phyloP scores from a whole-genome alignment of 2,113 vertebrate species.

The Neomonachus schauinslandi region DNA sequence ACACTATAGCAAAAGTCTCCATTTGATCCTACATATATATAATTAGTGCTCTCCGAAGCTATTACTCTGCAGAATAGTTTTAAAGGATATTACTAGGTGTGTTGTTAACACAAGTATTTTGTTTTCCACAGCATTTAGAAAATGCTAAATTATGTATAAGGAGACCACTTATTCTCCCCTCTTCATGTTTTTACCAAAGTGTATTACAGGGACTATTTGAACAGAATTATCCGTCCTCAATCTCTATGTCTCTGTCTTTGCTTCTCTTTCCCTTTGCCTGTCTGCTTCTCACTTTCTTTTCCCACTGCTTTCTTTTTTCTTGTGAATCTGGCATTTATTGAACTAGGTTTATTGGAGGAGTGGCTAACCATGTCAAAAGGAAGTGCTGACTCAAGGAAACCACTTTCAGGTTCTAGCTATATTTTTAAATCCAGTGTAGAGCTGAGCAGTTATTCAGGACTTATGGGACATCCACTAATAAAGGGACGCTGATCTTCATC shows the following conservation, averaged over 20 bases:
- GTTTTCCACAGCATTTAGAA: background rate
- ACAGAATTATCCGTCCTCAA: background rate
- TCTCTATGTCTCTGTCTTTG: background rate
- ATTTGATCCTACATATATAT: background rate
- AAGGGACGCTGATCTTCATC: background rate
- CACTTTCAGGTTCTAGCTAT: background rate
- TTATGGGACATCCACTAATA: background rate
- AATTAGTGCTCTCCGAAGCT: background rate
- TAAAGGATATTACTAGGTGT: background rate
- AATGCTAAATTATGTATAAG: background rate
- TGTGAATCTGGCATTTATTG: background rate
- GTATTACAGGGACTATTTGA: background rate
- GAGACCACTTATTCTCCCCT: background rate
- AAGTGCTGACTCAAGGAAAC: background rate
- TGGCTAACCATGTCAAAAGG: background rate
- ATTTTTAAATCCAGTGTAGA: background rate
- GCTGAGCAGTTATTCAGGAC: background rate
- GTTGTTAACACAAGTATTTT: background rate
- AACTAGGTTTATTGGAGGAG: background rate
- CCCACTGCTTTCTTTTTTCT: background rate
- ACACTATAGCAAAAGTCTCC: background rate
- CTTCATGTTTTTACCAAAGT: background rate
- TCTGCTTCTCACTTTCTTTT: background rate
- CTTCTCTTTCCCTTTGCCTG: background rate
- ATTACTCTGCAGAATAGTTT: background rate